Base-by-base conservation (phyloP, 1,140 invertebrate genomes). In the Lycorma delicatula region DNA sequence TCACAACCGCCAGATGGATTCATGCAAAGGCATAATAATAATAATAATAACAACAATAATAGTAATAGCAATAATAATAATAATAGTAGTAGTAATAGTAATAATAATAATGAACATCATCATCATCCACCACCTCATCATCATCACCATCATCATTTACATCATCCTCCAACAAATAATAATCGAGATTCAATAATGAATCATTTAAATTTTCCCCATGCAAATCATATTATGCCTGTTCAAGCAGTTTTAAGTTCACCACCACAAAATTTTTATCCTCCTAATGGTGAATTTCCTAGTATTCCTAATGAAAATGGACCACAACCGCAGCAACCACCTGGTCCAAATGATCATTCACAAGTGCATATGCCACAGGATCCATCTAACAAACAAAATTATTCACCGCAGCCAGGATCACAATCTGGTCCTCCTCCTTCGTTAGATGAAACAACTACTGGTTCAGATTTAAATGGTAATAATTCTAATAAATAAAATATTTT, bases 131-230 rank as follows among this genome's bases (percentile, higher is more conserved):
- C 23, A 44, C 41, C n/a, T n/a, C n/a, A 7, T 18, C 13, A 38
- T 38, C 36, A 38, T 3, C 36, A 44, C 3, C 7, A 16, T 13
- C 16, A 44, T 44, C 41, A 44, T 9, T 22, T 20, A 44, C 41
- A 16, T 1, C 41, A 20, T 20, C 41, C 47, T 41, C 53, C 13
- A 29, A 46, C 27, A 55, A 56, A 56, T 1, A 54, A 28, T 53
- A 31, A 34, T 13, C n/a, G n/a, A n/a, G n/a, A n/a, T n/a, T n/a
- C n/a, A n/a, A n/a, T n/a, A n/a, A n/a, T n/a, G n/a, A n/a, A n/a
- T n/a, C 12, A 34, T 11, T 1, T 31, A 3, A 54, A 25, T 23
- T 53, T 60, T n/a, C 20, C 27, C 41, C 18, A 44, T 18, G 23
- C 11, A 16, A 44, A 44, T 44, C 6, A 44, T 18, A 7, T 38